These are phyloP conservation scores for Chydorus sphaericus DNA, from an alignment of 2,888 invertebrate genomes.

Conservation along the genomic window DNA sequence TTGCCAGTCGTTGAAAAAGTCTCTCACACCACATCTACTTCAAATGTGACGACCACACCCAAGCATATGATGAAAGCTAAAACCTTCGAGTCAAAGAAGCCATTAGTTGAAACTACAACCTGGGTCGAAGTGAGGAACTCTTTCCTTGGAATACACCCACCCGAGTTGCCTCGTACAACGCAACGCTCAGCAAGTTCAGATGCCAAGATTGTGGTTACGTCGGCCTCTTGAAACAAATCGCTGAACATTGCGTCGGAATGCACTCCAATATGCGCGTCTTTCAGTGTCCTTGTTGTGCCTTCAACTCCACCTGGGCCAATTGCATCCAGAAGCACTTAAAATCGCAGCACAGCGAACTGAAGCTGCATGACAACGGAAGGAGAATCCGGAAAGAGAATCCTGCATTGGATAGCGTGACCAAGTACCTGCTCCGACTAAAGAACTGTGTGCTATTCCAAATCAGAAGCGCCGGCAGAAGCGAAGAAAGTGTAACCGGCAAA, in stretches of 20 bases:
- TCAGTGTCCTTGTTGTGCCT: conserved; percentile 51
- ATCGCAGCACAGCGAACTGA: conserved; percentile 53
- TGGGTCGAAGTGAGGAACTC: conserved; percentile 54
- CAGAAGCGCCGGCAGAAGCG: not conserved
- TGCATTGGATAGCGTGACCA: conserved; percentile 54
- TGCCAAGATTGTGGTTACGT: conserved; percentile 62
- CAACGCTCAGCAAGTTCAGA: conserved; percentile 54
- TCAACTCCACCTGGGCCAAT: conserved; percentile 58
- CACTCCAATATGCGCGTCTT: conserved; percentile 49
- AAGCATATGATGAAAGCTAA: not conserved
- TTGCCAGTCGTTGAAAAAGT: no score
- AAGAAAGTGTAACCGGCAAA: conserved; percentile 21
- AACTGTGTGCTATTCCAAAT: conserved; percentile 37
- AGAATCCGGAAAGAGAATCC: conserved; percentile 52
- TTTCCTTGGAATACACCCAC: conserved; percentile 55
- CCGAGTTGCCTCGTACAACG: conserved; percentile 64
- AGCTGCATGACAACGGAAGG: conserved; percentile 37
- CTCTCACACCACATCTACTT: not conserved
- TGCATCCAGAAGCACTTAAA: conserved; percentile 56
- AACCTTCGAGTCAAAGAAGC: conserved; percentile 24
- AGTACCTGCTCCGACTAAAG: conserved; percentile 51
- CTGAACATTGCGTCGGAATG: conserved; percentile 62
- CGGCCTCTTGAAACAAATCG: conserved; percentile 53
- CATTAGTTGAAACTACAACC: conserved; percentile 24
- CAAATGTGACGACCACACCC: not conserved